Evolutionary conservation across 2,113 vertebrate species (phyloP).

Genomic region (Cavia porcellus): DNA sequence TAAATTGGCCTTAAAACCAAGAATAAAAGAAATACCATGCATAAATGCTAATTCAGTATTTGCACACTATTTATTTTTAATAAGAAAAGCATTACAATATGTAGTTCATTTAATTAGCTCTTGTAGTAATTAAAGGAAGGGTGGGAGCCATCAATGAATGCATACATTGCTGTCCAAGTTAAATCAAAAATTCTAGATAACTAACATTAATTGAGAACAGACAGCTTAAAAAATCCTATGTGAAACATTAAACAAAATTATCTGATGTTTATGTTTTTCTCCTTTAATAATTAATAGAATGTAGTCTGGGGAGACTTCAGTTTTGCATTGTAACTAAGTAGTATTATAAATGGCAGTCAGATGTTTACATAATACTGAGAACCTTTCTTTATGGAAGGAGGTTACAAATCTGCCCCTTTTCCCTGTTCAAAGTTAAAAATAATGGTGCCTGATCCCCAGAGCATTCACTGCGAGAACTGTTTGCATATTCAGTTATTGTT

Average conservation of each 20-base stretch:
- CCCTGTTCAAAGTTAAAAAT: slow-evolving; percentile 94
- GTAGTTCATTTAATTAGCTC: slow-evolving; percentile 89
- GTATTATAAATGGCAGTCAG: slow-evolving; percentile 92
- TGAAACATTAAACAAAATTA: slow-evolving; percentile 97
- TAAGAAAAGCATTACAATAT: slow-evolving; percentile 89
- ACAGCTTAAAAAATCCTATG: slow-evolving; percentile 89
- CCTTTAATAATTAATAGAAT: slow-evolving; percentile 98
- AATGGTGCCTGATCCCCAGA: slow-evolving; percentile 93
- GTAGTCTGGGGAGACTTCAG: slow-evolving; percentile 93
- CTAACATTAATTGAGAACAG: slow-evolving; percentile 95
- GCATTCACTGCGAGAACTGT: slow-evolving; percentile 92
- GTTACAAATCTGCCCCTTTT: slow-evolving; percentile 92
- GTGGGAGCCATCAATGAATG: slow-evolving; percentile 85
- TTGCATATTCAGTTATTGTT: slow-evolving; percentile 99
- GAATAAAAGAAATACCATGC: slow-evolving; percentile 83
- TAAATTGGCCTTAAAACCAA: slow-evolving; percentile 81
- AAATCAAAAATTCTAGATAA: slow-evolving; percentile 94
- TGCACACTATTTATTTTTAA: slow-evolving; percentile 89
- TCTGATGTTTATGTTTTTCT: slow-evolving; percentile 93
- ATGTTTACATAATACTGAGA: slow-evolving; percentile 95
- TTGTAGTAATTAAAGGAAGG: slow-evolving; percentile 87
- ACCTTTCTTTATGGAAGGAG: slow-evolving; percentile 90
- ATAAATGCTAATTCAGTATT: slow-evolving; percentile 72
- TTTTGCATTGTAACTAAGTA: slow-evolving; percentile 89
- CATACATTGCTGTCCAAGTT: slow-evolving; percentile 88